Evolutionary conservation across 2,888 invertebrate genomes (phyloP).

Genomic region (Reticulitermes lucifugus): DNA sequence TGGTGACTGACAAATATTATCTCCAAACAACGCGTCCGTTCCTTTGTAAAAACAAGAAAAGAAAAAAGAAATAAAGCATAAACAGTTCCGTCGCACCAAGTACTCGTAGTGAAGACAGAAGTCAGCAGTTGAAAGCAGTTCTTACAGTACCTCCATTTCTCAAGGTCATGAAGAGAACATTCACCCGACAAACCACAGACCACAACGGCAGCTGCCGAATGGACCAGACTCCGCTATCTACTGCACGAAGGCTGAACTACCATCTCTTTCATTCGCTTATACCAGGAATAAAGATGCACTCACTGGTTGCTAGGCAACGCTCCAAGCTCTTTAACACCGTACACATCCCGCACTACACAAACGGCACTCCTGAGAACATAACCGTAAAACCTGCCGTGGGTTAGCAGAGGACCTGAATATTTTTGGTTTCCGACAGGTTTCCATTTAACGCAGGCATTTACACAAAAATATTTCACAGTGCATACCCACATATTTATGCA

Average conservation of each 20-base stretch:
- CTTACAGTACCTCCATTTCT: neutral
- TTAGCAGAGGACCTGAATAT: too few species aligned
- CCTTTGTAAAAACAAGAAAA: too few species aligned
- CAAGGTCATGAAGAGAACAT: conserved; percentile 6
- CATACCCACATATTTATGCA: too few species aligned
- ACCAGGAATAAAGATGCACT: neutral
- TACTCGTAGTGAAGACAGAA: neutral
- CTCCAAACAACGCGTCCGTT: too few species aligned
- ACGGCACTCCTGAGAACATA: neutral
- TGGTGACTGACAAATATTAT: too few species aligned
- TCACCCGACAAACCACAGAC: neutral
- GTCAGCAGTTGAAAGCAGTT: neutral
- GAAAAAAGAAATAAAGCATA: too few species aligned
- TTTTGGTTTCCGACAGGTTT: too few species aligned
- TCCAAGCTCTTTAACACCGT: neutral
- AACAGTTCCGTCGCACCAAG: too few species aligned
- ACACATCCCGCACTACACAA: too few species aligned
- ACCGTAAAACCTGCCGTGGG: neutral
- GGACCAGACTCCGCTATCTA: conserved; percentile 16
- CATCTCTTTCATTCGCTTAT: neutral
- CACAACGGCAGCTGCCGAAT: neutral
- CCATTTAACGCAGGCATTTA: too few species aligned
- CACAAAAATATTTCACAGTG: too few species aligned
- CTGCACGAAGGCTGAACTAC: neutral
- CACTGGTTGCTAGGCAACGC: neutral